A percentile compares a stretch with the other conserved stretches of the same genome.
Evolutionary conservation across 2,113 vertebrate genomes (phyloP).

Genomic region (Plestiodon gilberti): DNA sequence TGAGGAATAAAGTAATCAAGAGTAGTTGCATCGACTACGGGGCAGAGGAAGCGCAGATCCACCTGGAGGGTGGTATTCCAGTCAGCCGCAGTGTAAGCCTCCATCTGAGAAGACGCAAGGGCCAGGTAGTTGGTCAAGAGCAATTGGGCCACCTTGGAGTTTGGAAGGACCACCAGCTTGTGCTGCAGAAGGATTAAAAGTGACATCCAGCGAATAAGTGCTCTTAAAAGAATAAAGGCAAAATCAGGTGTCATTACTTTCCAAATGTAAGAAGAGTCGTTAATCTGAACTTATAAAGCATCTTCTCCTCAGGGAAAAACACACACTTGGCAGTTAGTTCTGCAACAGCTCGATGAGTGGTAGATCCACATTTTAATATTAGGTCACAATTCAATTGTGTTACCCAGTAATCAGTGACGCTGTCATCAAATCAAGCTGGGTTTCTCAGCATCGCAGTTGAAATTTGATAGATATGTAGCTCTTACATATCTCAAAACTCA

Average conservation of each 20-base stretch:
- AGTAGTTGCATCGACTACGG: neutral
- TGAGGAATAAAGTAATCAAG: neutral
- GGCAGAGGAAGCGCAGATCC: conserved; percentile 19
- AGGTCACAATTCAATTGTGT: neutral
- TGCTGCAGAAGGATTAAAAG: neutral
- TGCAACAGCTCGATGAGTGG: no score
- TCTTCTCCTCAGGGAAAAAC: neutral
- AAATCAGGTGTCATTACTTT: no score
- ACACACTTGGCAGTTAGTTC: no score
- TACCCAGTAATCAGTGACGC: no score
- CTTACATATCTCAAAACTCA: no score
- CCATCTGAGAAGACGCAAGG: neutral
- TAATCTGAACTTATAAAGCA: neutral
- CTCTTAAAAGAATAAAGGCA: neutral
- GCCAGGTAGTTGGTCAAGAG: conserved; percentile 41
- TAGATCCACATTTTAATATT: neutral
- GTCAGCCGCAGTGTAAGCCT: neutral
- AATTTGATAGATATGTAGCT: no score
- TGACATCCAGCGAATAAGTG: neutral
- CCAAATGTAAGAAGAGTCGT: neutral
- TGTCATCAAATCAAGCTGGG: no score
- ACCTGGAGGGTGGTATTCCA: conserved; percentile 30
- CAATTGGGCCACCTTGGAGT: neutral
- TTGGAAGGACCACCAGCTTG: conserved; percentile 14
- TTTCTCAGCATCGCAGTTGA: no score